Conservation (phyloP, 2,888 invertebrate genomes). For the Aspidapion aeneum region DNA sequence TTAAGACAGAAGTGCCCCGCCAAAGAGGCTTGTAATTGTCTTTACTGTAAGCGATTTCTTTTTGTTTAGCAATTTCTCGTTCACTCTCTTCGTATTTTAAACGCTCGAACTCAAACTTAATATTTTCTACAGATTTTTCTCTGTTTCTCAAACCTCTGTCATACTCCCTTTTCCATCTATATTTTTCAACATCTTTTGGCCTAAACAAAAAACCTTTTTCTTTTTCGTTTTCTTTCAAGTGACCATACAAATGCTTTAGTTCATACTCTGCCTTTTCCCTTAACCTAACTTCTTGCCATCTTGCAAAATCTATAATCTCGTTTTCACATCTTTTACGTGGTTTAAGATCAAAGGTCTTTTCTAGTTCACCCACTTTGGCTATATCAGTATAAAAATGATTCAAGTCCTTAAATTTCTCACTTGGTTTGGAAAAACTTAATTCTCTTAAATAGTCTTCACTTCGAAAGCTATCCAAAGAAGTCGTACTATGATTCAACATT, state of each 20-base stretch:
- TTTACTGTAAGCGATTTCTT: conserved; percentile 50
- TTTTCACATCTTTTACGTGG: conserved; percentile 71
- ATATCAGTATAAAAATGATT: conserved; percentile 82
- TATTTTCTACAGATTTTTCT: conserved; percentile 84
- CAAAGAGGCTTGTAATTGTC: conserved; percentile 78
- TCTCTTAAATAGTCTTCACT: conserved; percentile 65
- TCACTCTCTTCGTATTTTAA: conserved; percentile 53
- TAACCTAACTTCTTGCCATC: conserved; percentile 77
- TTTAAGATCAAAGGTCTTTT: conserved; percentile 70
- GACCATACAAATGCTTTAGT: conserved; percentile 69
- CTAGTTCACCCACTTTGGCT: conserved; percentile 79
- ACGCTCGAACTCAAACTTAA: conserved; percentile 72
- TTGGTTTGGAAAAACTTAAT: conserved; percentile 61
- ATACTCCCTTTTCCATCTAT: conserved; percentile 71
- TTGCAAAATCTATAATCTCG: conserved; percentile 82
- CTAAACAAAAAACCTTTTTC: conserved; percentile 82
- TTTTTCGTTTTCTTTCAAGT: conserved; percentile 73
- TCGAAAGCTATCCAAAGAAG: conserved; percentile 49
- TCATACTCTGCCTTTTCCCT: conserved; percentile 82
- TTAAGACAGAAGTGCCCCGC: conserved; percentile 79
- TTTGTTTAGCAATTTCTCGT: conserved; percentile 47
- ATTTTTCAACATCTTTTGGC: conserved; percentile 68
- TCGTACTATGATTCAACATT: conserved; percentile 47
- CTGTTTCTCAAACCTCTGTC: conserved; percentile 77
- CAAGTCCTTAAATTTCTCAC: conserved; percentile 78